Evolutionary conservation across 2,888 invertebrate genomes (phyloP).

Genomic region (Harpalus rufipes): DNA sequence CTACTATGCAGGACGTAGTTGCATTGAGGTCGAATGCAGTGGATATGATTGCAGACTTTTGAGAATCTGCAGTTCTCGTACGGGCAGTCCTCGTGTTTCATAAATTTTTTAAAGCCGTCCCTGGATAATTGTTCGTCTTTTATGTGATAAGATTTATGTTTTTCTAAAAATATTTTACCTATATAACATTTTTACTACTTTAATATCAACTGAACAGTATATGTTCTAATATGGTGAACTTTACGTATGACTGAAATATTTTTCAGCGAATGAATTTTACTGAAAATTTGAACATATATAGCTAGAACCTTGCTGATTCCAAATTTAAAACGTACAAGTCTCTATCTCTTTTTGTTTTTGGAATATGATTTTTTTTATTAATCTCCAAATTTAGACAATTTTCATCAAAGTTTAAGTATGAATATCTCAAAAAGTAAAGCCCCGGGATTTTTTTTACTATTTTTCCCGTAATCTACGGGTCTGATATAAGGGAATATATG

Average conservation of each 20-base stretch:
- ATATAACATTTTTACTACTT: too few relatives aligned
- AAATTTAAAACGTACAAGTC: not conserved
- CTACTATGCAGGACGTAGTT: slow-evolving; percentile 97
- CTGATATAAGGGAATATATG: too few relatives aligned
- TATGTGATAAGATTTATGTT: slow-evolving; percentile 98
- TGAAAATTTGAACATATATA: not conserved
- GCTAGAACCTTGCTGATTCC: not conserved
- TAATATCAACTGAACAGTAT: too few relatives aligned
- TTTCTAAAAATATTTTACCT: slow-evolving; percentile 82
- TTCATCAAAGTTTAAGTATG: too few relatives aligned
- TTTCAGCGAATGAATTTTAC: not conserved
- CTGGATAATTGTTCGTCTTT: slow-evolving; percentile 97
- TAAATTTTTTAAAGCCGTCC: slow-evolving; percentile 99
- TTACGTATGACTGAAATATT: not conserved
- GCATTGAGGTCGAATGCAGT: slow-evolving; percentile 97
- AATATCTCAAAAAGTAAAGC: too few relatives aligned
- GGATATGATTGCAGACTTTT: slow-evolving; percentile 97
- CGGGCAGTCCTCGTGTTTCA: slow-evolving; percentile 96
- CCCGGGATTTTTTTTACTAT: too few relatives aligned
- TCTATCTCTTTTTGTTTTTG: not conserved
- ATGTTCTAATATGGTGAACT: too few relatives aligned
- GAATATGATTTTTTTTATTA: not conserved
- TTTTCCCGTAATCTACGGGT: too few relatives aligned
- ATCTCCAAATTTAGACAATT: too few relatives aligned
- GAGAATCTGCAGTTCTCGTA: slow-evolving; percentile 96